Evolutionary conservation across 2,888 invertebrate genomes (phyloP), one percentile per base, ranked within the genome.

Genomic region (Rotaria macrura): DNA sequence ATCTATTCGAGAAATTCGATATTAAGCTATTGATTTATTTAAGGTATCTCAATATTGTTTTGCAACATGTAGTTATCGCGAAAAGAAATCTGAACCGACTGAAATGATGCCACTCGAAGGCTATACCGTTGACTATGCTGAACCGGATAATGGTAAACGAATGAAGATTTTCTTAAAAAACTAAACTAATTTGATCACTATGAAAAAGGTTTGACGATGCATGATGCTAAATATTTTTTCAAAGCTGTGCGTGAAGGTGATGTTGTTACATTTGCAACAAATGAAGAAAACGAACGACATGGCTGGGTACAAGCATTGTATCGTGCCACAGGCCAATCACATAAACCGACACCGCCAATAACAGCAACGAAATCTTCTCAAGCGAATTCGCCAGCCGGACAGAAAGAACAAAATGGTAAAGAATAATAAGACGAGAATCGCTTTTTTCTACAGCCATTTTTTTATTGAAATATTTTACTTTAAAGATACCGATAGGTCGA

Each of bases 101-200:
- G 99, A 99, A 92, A 97, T 99, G 95, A 96, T 98, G 95, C 97
- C 98, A 92, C 93, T 99, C 86, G 99, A 99, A 92, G 98, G 97
- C 34, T 99, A 97, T 91, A 99, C 98, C 79, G 98, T 99, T 72
- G 99, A 99, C 91, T 99, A 99, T 91, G 91, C 91, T 87, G 98
- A 99, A 92, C 94, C 96, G 88, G 95, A 95, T 88, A 95, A 79
- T 43, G 79, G 79, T 79, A 79, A 20, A n/a, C 1, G 1, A 79
- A 1, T 10, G 5, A 40, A 9, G 2, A 20, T 40, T 7, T 23
- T 74, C 40, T 40, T 40, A n/a, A 25, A 43, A 43, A 43, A 43
- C 10, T 7, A 43, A 43, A 7, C 5, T 7, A 43, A 43, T 43
- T 43, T 43, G 10, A 43, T 34, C 5, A 34, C n/a, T n/a, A n/a